These are phyloP conservation scores for Microplitis demolitor DNA, from an alignment of 1,140 invertebrate genomes.

Conservation along the genomic window DNA sequence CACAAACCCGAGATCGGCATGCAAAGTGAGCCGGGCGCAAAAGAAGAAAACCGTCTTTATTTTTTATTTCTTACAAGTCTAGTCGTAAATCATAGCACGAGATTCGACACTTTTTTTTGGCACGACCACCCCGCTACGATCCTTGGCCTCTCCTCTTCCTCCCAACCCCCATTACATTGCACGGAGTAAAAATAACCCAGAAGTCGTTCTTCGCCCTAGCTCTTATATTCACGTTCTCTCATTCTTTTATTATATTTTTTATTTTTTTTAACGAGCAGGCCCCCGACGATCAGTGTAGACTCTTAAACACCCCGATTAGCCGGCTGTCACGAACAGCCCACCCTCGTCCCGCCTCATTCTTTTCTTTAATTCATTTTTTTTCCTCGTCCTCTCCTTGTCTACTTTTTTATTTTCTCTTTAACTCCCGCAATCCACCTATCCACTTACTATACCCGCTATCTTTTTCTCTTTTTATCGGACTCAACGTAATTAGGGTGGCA, in stretches of 20 bases:
- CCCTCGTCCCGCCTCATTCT: conserved; percentile 58
- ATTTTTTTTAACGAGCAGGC: conserved; percentile 55
- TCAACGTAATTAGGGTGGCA: conserved; percentile 19
- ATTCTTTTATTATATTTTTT: too few species aligned
- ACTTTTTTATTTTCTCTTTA: conserved; percentile 10
- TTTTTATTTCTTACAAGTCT: conserved; percentile 7
- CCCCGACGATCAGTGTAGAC: conserved; percentile 60
- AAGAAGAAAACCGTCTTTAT: background rate
- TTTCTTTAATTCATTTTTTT: conserved; percentile 61
- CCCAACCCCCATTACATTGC: conserved; percentile 44
- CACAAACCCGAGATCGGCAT: background rate
- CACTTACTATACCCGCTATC: background rate
- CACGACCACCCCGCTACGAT: background rate
- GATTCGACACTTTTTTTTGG: conserved; percentile 17
- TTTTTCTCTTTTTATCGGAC: conserved; percentile 4
- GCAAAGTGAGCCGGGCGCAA: background rate
- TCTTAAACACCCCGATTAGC: conserved; percentile 62
- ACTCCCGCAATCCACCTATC: background rate
- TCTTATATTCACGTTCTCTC: too few species aligned
- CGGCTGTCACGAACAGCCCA: conserved; percentile 60
- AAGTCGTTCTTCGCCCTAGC: background rate
- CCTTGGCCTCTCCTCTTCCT: background rate
- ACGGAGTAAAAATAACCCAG: conserved; percentile 44
- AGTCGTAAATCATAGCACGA: conserved; percentile 38
- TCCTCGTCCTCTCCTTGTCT: conserved; percentile 12